Base-by-base conservation (phyloP, 2,797 vertebrate genomes). In the Sebastes melanostomus region DNA sequence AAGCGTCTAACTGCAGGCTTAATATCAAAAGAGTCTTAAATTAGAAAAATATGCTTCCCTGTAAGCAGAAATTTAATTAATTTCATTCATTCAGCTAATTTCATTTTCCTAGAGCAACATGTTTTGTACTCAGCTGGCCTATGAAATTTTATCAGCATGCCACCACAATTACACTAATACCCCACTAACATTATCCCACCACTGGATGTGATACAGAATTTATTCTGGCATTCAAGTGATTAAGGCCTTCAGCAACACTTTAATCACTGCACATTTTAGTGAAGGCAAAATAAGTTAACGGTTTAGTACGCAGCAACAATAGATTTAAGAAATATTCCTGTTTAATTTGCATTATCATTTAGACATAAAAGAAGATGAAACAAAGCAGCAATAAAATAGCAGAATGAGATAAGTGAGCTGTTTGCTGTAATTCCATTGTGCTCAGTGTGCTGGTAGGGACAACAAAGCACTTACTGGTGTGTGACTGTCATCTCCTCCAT, bases 381-480 rank as follows among this genome's bases (percentile, higher is more conserved):
- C 25, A 66, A 8, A 69, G 61, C 25, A 62, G 69, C 63, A 30
- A 22, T 34, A 52, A 58, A 55, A 61, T 61, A 42, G 42, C 25
- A 46, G 24, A 68, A 42, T 12, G 60, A 83, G 69, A 72, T 74
- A 85, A 89, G 81, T 82, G 75, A 91, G 83, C 68, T 29, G 52
- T 85, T 80, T 81, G 46, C 72, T 86, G 80, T 72, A 80, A 62
- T 74, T 84, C 59, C 32, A 54, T 77, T 81, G 84, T 74, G 66
- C 32, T 72, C 74, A 78, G 75, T 81, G 70, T 29, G 42, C 29
- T 50, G 50, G 62, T 62, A 54, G 58, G 60, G 60, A 80, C 68
- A 87, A 83, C 65, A 59, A 83, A 76, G 25, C 76, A 94, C 95
- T 95, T 93, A 95, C 95, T 91, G 86, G 24, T 90, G 74, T 87